Evolutionary conservation across 2,797 vertebrate species (phyloP), one percentile per base, ranked within the genome.

Genomic region (Chromobotia macracanthus): DNA sequence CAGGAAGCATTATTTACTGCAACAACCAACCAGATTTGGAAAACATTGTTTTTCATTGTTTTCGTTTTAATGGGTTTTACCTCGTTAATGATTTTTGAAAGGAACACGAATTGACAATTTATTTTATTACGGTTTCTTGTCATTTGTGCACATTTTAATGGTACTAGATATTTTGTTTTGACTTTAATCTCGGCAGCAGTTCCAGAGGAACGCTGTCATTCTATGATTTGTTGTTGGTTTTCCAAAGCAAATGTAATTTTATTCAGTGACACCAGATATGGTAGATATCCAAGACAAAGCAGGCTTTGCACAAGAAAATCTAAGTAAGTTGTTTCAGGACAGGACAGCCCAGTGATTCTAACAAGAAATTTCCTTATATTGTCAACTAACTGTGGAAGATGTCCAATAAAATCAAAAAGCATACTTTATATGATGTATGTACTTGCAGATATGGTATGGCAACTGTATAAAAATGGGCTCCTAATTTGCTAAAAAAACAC

Each of bases 401-500:
- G 55, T 56, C 64, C 53, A 25, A 74, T 61, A 58, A 21, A 68
- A 55, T 53, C 69, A 73, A 66, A 68, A 72, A 28, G 16, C 28
- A 55, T 71, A 16, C 28, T 44, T 68, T 70, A 75, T 41, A 68
- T 78, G 73, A 86, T 83, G 69, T 66, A 83, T 71, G 80, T 16
- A 19, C 35, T 23, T 35, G n/a, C 48, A 25, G 55, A 73, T 66
- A n/a, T 70, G 83, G 60, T 55, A 25, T 79, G 77, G 72, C 67
- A 76, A 76, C 67, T 83, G 53, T 68, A 76, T 79, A 48, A 81
- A 74, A 82, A 73, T 71, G 11, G 55, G 2, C 41, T 75, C 15
- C 35, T 66, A 67, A 87, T 85, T 81, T 84, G 58, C 71, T 64
- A 53, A 73, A 80, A n/a, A 79, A 66, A 75, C 68, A 38, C 44